Base-by-base conservation (phyloP, 2,797 vertebrate genomes). In the Parauchenoglanis punctatus region DNA sequence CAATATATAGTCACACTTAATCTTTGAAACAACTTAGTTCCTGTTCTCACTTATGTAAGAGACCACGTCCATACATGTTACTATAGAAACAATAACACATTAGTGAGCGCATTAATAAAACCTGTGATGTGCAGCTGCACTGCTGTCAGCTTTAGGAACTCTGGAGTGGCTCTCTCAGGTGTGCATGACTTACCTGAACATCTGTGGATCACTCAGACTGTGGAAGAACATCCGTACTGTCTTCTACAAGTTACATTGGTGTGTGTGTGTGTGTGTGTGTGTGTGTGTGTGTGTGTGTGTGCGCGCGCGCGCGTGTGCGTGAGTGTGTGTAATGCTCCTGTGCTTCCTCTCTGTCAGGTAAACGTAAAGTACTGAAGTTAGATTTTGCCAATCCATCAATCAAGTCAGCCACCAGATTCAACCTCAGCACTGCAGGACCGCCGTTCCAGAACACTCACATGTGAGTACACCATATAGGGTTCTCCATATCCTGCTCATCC, bases 291-390 rank as follows among this genome's bases (percentile, higher is more conserved):
- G 49, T 80, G 8, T 35, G 18, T 61, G 6, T 83, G 31, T 31
- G 31, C 31, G 31, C n/a, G n/a, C n/a, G n/a, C n/a, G n/a, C n/a
- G n/a, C n/a, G n/a, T n/a, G 31, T 31, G 31, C 31, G 31, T 77
- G 61, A 73, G 49, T 80, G 8, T 35, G 18, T 61, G 6, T 83
- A 67, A 89, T 56, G 5, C 11, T 0, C 0, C 31, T 6, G 18
- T 85, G 86, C 88, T 1, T 85, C 28, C 72, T 92, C 91, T 92
- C 93, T 91, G 86, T 92, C 95, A 99, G 98, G 98, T 96, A 99
- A 99, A 98, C 98, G 98, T 91, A 99, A 99, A 98, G 98, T 98
- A 90, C 95, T 99, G 96, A 99, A 99, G 96, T 95, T 99, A 95
- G 98, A 98, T 96, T 99, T 99, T 93, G 98, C 98, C 95, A 99